Percentiles rank a stretch among this genome's conserved stretches.
phyloP scores from a whole-genome alignment of 2,888 invertebrate species.

The Dynastes tityus region DNA sequence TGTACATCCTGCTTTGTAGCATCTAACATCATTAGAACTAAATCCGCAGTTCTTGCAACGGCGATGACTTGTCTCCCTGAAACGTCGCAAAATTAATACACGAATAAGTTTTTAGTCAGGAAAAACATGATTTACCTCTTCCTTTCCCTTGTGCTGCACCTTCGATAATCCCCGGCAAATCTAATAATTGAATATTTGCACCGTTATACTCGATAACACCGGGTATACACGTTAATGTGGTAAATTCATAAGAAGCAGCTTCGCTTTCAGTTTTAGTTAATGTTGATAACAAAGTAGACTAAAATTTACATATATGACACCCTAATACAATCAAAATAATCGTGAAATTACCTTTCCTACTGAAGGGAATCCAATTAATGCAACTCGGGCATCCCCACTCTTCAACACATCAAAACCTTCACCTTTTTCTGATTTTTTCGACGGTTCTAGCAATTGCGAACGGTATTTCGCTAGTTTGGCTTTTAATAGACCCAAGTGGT shows the following conservation, averaged over 20 bases:
- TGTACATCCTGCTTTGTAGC: slow-evolving; percentile 99
- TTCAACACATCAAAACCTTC: slow-evolving; percentile 99
- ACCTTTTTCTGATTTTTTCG: slow-evolving; percentile 95
- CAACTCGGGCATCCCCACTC: slow-evolving; percentile 98
- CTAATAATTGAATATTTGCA: slow-evolving; percentile 97
- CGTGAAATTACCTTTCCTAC: slow-evolving; percentile 87
- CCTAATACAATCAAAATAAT: not conserved
- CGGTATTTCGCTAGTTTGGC: slow-evolving; percentile 97
- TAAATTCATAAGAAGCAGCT: slow-evolving; percentile 98
- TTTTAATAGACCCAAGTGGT: slow-evolving; percentile 97
- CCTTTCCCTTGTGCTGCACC: slow-evolving; percentile 89
- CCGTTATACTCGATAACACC: slow-evolving; percentile 99
- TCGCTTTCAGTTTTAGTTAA: slow-evolving; percentile 97
- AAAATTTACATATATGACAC: slow-evolving; percentile 51
- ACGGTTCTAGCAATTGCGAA: slow-evolving; percentile 94
- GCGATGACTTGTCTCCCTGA: slow-evolving; percentile 85
- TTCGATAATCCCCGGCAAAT: slow-evolving; percentile 99
- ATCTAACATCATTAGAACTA: slow-evolving; percentile 99
- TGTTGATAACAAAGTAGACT: slow-evolving; percentile 96
- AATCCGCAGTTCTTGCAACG: slow-evolving; percentile 97
- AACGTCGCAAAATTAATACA: not conserved
- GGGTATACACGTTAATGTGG: slow-evolving; percentile 98
- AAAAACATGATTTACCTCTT: slow-evolving; percentile 61
- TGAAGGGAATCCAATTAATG: slow-evolving; percentile 98
- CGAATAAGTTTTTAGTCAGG: not conserved